A percentile compares a stretch with the other conserved stretches of the same genome.
Conservation (phyloP, 1,140 invertebrate species). For the Octopus bimaculoides region DNA sequence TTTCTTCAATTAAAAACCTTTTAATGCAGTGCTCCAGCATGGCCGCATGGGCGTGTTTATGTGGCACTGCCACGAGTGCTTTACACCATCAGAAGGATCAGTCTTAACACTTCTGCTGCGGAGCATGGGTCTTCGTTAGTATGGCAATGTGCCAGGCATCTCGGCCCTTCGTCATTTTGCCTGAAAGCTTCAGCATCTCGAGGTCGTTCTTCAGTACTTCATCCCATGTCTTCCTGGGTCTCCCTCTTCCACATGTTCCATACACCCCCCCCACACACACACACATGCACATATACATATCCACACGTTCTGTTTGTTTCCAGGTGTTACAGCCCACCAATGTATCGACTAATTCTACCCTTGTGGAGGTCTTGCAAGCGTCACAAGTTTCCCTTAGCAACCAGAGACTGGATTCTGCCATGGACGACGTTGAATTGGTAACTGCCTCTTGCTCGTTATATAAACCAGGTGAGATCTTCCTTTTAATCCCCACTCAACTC, state of each 20-base stretch:
- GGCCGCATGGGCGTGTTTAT: no score
- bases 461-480: conserved; percentile 22
- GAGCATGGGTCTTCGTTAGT: no score
- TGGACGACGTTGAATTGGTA: conserved; percentile 30
- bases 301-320: background rate
- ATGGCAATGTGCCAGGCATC: background rate
- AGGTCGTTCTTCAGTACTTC: background rate
- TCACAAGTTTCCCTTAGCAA: conserved; percentile 30
- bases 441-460: conserved; percentile 26
- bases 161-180: background rate
- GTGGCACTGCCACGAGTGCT: no score
- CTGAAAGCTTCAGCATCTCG: background rate
- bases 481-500: no score
- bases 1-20: no score
- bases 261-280: background rate
- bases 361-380: conserved; percentile 40
- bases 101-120: no score
- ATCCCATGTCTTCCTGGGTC: conserved; percentile 7
- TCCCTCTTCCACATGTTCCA: background rate
- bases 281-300: no score
- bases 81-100: no score
- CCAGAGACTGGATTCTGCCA: conserved; percentile 20
- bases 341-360: conserved; percentile 31
- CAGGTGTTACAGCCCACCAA: conserved; percentile 33
- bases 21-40: no score